Base-by-base conservation (phyloP, 2,113 vertebrate genomes). In the Actinemys pallida region DNA sequence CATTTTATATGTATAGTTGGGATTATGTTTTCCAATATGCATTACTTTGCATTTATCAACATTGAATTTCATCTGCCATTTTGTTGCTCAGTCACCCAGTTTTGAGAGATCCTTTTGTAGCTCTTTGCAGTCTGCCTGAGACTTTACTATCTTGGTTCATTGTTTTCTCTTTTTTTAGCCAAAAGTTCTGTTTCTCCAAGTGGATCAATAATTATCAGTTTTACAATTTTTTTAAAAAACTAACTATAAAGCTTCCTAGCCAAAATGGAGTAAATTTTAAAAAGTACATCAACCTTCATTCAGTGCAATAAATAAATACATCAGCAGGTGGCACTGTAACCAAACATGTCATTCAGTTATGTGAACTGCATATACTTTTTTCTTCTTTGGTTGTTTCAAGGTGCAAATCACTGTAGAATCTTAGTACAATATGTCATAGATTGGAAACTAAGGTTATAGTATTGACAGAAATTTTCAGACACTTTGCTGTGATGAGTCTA, bases 271-370 rank as follows among this genome's bases (percentile, higher is more conserved):
- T 1, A 1, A 24, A 49, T 49, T 45, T 2, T 16, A 3, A 54
- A 35, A 72, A 39, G 6, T 17, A 10, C 9, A 3, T 53, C 31
- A 4, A 6, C 7, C 35, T 79, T 9, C n/a, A 10, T 57, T n/a
- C 52, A 29, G 86, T 91, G 96, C 87, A 95, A 82, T 78, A 31
- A 92, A 31, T 25, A 1, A 7, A 9, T 0, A 2, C 2, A 45
- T 96, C 98, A 96, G 96, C 88, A 98, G 98, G 88, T 97, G 98
- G 98, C 95, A 93, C 4, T 59, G 87, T 17, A 85, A 52, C 7
- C 90, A 47, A 9, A 22, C 3, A 6, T 49, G 87, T 42, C 57
- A 45, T 4, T 76, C 20, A 5, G 35, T 81, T 62, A 4, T 0
- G 17, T 19, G 31, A 6, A 0, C 42, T 1, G 29, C 45, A 42